Percentiles rank a stretch among this genome's conserved stretches.
These are phyloP conservation scores for Gasterosteus nipponicus DNA, from an alignment of 2,113 vertebrate species.

Conservation along the genomic window DNA sequence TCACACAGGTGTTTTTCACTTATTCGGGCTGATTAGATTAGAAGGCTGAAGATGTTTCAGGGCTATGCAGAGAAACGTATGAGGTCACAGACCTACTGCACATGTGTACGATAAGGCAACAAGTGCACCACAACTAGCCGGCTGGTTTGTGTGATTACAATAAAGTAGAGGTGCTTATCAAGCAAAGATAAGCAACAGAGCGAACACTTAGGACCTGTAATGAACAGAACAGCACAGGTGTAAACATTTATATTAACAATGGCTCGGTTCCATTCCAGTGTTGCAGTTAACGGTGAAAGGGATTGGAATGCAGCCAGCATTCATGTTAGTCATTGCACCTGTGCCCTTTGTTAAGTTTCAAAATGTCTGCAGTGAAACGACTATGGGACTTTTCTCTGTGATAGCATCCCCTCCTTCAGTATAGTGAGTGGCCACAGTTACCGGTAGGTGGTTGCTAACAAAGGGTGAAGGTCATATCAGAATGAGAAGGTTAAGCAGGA, in stretches of 20 bases:
- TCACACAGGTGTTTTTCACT: conserved; percentile 21
- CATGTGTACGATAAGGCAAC: neutral
- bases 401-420: neutral
- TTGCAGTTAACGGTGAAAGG: neutral
- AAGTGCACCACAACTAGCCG: conserved; percentile 2
- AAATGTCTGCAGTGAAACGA: conserved; percentile 5
- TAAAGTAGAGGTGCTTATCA: neutral
- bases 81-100: neutral
- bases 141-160: neutral
- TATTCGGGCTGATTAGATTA: conserved; percentile 23
- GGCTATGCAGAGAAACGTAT: neutral
- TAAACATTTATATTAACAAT: neutral
- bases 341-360: neutral
- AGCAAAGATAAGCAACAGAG: neutral
- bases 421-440: neutral
- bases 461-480: neutral
- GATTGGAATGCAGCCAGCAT: neutral
- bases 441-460: neutral
- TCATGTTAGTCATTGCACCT: conserved; percentile 2
- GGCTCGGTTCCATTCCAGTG: neutral
- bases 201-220: neutral
- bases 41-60: conserved; percentile 2
- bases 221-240: neutral
- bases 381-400: neutral
- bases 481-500: neutral